Evolutionary conservation across 2,888 invertebrate species (phyloP).

Genomic region (Conomelus anceps): DNA sequence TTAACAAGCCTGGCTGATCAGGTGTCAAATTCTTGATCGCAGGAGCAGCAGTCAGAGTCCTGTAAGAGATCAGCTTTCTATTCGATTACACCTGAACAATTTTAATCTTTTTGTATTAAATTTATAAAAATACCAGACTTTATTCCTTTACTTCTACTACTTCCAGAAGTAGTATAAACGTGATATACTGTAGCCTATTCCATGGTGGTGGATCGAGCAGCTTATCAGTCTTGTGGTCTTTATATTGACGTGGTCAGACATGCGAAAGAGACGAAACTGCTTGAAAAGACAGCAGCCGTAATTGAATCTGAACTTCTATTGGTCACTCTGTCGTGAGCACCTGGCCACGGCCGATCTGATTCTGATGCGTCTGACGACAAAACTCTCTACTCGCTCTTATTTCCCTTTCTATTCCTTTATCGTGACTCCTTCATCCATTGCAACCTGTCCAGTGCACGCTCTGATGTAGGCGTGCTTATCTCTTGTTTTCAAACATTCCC

Average conservation of each 20-base stretch:
- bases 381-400: background rate
- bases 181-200: too few species aligned
- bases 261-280: background rate
- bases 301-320: background rate
- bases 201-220: background rate
- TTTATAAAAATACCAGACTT: too few species aligned
- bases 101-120: too few species aligned
- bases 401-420: background rate
- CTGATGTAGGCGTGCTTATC: background rate
- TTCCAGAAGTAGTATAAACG: too few species aligned
- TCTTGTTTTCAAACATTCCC: background rate
- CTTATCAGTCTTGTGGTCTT: background rate
- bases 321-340: background rate
- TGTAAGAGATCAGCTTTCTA: too few species aligned
- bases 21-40: too few species aligned
- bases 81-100: too few species aligned
- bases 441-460: background rate
- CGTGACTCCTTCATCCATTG: background rate
- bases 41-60: too few species aligned
- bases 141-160: too few species aligned
- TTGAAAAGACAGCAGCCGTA: background rate
- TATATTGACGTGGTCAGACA: background rate
- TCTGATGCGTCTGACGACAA: background rate
- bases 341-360: too few species aligned
- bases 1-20: too few species aligned